Percentiles rank a stretch among this genome's conserved stretches.
Evolutionary conservation across 2,797 vertebrate species (phyloP).

Genomic region (Spondyliosoma cantharus): DNA sequence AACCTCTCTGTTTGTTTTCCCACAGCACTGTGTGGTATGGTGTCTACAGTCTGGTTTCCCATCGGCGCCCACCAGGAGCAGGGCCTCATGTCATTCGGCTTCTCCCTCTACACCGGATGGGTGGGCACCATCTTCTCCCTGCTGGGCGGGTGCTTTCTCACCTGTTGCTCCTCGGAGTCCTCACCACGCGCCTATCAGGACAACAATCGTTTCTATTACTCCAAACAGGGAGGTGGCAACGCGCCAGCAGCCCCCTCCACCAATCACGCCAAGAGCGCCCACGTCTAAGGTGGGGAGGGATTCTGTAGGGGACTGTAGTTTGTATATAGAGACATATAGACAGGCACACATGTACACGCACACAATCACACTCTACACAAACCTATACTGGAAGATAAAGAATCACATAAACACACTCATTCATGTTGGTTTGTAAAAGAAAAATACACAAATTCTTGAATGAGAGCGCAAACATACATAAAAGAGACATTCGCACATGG

Average conservation of each 20-base stretch:
- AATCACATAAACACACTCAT: constrained; percentile 16
- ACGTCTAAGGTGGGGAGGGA: constrained; percentile 84
- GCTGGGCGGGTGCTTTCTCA: constrained; percentile 89
- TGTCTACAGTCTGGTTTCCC: constrained; percentile 96
- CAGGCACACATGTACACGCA: constrained; percentile 9
- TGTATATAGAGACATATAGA: constrained; percentile 57
- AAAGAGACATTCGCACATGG: constrained; percentile 23
- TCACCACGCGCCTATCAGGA: constrained; percentile 87
- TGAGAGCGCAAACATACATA: constrained; percentile 20
- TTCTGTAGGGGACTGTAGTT: constrained; percentile 28
- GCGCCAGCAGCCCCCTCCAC: constrained; percentile 73
- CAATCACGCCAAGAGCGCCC: constrained; percentile 96
- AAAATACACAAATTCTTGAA: constrained; percentile 20
- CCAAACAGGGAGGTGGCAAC: constrained; percentile 84
- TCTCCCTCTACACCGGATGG: constrained; percentile 96
- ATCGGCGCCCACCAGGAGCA: constrained; percentile 90
- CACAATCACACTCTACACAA: constrained; percentile 13
- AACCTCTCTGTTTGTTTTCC: constrained; percentile 7
- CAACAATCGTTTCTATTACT: constrained; percentile 95
- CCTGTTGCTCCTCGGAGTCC: constrained; percentile 90
- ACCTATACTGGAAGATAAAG: constrained; percentile 8
- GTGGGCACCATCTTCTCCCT: constrained; percentile 90
- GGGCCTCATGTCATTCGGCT: constrained; percentile 94
- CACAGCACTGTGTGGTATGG: constrained; percentile 89
- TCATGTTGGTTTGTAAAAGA: constrained; percentile 20